These are phyloP conservation scores for Dryadula phaetusa DNA, from an alignment of 2,888 invertebrate genomes.

Conservation along the genomic window DNA sequence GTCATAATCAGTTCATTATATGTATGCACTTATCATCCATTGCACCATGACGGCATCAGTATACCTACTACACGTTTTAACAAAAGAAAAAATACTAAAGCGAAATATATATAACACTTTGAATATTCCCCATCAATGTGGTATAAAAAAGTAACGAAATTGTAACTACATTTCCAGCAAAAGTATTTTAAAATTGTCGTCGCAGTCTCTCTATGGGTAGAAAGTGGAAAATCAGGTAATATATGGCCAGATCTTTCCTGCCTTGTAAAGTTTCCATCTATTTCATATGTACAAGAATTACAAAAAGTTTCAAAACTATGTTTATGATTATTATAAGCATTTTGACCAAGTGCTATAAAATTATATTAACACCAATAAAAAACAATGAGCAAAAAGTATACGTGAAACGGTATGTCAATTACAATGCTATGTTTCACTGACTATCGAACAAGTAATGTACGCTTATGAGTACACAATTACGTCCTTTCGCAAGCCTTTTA, in stretches of 20 bases:
- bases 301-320: not conserved
- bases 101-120: too few species aligned
- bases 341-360: not conserved
- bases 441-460: slow-evolving; percentile 69
- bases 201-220: not conserved
- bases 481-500: slow-evolving; percentile 78
- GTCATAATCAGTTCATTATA: too few species aligned
- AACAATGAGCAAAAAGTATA: slow-evolving; percentile 34
- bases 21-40: too few species aligned
- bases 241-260: not conserved
- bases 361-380: slow-evolving; percentile 18
- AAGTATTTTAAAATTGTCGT: not conserved
- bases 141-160: not conserved
- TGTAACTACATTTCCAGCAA: not conserved
- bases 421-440: slow-evolving; percentile 67
- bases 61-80: too few species aligned
- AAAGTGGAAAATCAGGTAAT: not conserved
- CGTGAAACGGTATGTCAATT: slow-evolving; percentile 67
- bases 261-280: not conserved
- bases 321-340: not conserved
- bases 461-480: slow-evolving; percentile 82
- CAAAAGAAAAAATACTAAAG: too few species aligned
- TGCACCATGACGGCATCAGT: too few species aligned
- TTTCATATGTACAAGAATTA: too few species aligned
- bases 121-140: not conserved